A percentile compares a stretch with the other conserved stretches of the same genome.
These are phyloP conservation scores for Drosophila anomalata DNA, from an alignment of 2,888 invertebrate species.

Conservation along the genomic window DNA sequence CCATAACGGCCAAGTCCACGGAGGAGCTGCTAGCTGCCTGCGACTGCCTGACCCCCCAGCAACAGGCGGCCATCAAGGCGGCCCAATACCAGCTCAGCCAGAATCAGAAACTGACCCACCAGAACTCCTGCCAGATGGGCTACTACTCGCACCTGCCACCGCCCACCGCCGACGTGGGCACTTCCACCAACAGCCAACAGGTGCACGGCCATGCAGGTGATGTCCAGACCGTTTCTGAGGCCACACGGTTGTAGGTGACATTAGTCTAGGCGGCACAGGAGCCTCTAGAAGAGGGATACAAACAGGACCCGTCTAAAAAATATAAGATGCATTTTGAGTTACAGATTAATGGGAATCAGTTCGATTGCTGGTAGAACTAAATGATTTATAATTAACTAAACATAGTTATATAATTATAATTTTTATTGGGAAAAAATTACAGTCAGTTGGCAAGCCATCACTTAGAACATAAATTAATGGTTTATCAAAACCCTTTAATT, in stretches of 20 bases:
- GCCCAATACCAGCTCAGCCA: conserved; percentile 78
- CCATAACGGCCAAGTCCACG: conserved; percentile 90
- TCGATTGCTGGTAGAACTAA: not conserved
- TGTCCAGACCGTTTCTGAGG: conserved; percentile 88
- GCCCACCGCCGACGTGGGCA: conserved; percentile 79
- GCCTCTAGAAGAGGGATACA: not conserved
- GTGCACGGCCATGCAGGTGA: conserved; percentile 60
- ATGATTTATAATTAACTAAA: not conserved
- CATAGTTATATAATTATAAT: not conserved
- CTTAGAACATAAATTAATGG: too few relatives aligned
- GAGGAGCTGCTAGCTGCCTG: conserved; percentile 88
- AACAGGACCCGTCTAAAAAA: conserved; percentile 28
- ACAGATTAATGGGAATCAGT: not conserved
- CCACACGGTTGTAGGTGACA: conserved; percentile 87
- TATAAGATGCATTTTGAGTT: conserved; percentile 13
- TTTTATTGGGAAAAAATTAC: too few relatives aligned
- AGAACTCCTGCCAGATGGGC: conserved; percentile 81
- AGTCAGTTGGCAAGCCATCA: too few relatives aligned
- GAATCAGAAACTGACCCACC: conserved; percentile 78
- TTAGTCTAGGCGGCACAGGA: conserved; percentile 48
- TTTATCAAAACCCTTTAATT: not conserved
- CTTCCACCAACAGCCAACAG: conserved; percentile 63
- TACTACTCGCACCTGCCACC: conserved; percentile 83
- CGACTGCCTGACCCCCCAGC: conserved; percentile 78
- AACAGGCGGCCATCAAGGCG: conserved; percentile 77